Evolutionary conservation across 2,113 vertebrate genomes (phyloP).

Genomic region (Phoenicopterus ruber): DNA sequence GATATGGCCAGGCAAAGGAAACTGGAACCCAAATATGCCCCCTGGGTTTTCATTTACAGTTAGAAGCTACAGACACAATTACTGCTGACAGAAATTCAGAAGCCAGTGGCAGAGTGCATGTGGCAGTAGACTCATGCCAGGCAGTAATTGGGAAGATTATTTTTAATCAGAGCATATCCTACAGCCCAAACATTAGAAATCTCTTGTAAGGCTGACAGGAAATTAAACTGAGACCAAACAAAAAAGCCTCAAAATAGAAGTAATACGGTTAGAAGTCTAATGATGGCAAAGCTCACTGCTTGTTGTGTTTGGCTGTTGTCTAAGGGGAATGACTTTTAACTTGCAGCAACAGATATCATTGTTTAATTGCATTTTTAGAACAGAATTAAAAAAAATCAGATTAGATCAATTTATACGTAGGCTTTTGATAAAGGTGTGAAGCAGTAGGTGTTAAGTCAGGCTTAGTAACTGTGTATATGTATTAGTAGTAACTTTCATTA

Average conservation of each 20-base stretch:
- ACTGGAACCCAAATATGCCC: conserved; percentile 72
- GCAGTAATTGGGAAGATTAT: conserved; percentile 81
- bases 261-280: conserved; percentile 61
- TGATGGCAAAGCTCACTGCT: conserved; percentile 54
- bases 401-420: neutral
- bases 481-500: neutral
- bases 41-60: conserved; percentile 82
- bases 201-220: conserved; percentile 77
- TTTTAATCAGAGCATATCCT: conserved; percentile 83
- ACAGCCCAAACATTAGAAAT: conserved; percentile 78
- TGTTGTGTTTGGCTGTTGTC: conserved; percentile 54
- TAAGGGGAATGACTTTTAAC: conserved; percentile 33
- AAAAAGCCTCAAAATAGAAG: conserved; percentile 62
- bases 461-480: neutral
- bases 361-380: conserved; percentile 56
- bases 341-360: conserved; percentile 52
- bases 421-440: neutral
- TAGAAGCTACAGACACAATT: conserved; percentile 75
- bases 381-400: conserved; percentile 27
- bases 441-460: neutral
- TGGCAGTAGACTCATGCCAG: conserved; percentile 68
- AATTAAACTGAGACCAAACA: conserved; percentile 79
- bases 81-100: conserved; percentile 73
- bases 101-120: conserved; percentile 70
- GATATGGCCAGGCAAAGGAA: conserved; percentile 65